A percentile compares a stretch with the other conserved stretches of the same genome.
Conservation (phyloP, 2,113 vertebrate genomes). For the Poicephalus meyeri region DNA sequence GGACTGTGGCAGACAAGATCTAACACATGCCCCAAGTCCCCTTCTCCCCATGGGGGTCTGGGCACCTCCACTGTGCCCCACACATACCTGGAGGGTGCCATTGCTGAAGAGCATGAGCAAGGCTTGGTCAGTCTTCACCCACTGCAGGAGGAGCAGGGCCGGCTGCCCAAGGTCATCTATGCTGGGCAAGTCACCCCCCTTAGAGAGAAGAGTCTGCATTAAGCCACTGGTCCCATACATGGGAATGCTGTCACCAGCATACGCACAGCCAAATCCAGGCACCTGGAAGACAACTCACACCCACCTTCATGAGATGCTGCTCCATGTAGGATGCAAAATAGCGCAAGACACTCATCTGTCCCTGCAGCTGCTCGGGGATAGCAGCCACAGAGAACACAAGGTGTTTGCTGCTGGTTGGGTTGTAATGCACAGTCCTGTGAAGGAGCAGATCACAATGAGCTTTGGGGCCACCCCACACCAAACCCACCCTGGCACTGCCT, state of each 20-base stretch:
- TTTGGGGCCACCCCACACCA: neutral
- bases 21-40: neutral
- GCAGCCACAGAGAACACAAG: slow-evolving; percentile 83
- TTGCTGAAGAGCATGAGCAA: slow-evolving; percentile 97
- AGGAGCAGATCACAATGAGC: neutral
- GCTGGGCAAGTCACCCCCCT: slow-evolving; percentile 92
- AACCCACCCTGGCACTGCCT: neutral
- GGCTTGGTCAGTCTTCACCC: slow-evolving; percentile 96
- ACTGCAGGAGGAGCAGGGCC: slow-evolving; percentile 88
- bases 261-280: neutral
- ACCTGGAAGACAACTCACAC: neutral
- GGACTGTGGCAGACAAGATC: neutral
- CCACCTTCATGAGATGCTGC: slow-evolving; percentile 94
- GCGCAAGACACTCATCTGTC: slow-evolving; percentile 87
- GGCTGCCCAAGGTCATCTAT: slow-evolving; percentile 76
- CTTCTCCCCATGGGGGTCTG: neutral
- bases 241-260: neutral
- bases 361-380: slow-evolving; percentile 88
- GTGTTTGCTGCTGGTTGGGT: slow-evolving; percentile 90
- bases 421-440: slow-evolving; percentile 90
- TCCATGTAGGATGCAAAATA: slow-evolving; percentile 97
- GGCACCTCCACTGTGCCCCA: neutral
- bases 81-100: slow-evolving; percentile 89
- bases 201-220: neutral
- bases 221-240: neutral